These are phyloP conservation scores for Drosophila lacteicornis DNA, from an alignment of 1,140 invertebrate species.

Conservation along the genomic window DNA sequence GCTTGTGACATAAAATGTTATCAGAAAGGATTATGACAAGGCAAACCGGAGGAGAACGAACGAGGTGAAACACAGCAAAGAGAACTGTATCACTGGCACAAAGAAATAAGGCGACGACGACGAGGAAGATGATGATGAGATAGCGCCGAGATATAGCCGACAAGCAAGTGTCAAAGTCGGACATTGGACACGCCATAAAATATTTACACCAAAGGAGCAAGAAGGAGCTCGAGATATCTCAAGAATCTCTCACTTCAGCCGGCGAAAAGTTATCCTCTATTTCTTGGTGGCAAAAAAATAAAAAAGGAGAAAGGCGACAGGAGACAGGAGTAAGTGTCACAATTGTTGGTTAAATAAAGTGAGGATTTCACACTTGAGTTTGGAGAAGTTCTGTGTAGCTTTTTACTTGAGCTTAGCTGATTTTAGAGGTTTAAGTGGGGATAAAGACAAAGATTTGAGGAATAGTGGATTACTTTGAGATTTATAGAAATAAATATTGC, in stretches of 20 bases:
- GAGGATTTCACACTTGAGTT: slow-evolving; percentile 38
- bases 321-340: slow-evolving; percentile 43
- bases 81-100: slow-evolving; percentile 72
- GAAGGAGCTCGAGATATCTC: slow-evolving; percentile 34
- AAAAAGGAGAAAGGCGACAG: too few species aligned
- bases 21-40: slow-evolving; percentile 81
- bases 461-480: not conserved
- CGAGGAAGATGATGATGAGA: slow-evolving; percentile 46
- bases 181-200: slow-evolving; percentile 46
- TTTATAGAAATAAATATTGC: too few species aligned
- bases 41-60: slow-evolving; percentile 9
- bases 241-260: slow-evolving; percentile 31
- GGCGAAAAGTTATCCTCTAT: slow-evolving; percentile 25
- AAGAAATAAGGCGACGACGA: slow-evolving; percentile 45
- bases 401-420: not conserved
- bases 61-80: slow-evolving; percentile 4
- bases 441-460: not conserved
- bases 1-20: slow-evolving; percentile 81
- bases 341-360: slow-evolving; percentile 38
- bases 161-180: slow-evolving; percentile 44
- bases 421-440: not conserved
- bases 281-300: slow-evolving; percentile 1
- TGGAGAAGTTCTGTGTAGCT: slow-evolving; percentile 4
- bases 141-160: slow-evolving; percentile 24
- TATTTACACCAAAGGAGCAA: slow-evolving; percentile 53